Base-by-base conservation (phyloP, 2,797 vertebrate species). In the Phalloptychus januarius region DNA sequence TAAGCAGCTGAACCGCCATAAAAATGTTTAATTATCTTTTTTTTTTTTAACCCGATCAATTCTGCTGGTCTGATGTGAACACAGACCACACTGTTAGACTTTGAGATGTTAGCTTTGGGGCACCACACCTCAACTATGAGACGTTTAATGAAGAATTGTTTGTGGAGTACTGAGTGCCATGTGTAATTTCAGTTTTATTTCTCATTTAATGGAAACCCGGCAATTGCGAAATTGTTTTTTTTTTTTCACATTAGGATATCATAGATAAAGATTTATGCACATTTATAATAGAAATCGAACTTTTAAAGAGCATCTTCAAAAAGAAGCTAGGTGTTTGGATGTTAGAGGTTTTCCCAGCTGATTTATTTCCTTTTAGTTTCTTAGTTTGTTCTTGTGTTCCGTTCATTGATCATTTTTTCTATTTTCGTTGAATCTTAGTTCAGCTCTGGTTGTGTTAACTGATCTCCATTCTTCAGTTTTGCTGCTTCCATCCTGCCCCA, bases 31-130 rank as follows among this genome's bases (percentile, higher is more conserved):
- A 74, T 78, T n/a, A 71, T 36, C 28, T 48, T 54, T n/a, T 73
- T 74, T 61, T 45, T 36, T 54, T 33, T 70, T 79, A 36, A 61
- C 28, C 73, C 74, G 2, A 56, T 56, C 2, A 73, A 78, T 79
- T 67, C 85, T 73, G 80, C 70, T 79, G 81, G 82, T 84, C 78
- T 79, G 79, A 77, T 76, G 82, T 77, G 73, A 78, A 83, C 79
- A 85, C 75, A 80, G 54, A 84, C 79, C 78, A 83, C 67, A 83
- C 77, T 81, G 81, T 91, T 90, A 76, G 87, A 87, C 20, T 79
- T 54, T 74, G 81, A 89, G 82, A 84, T 79, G 78, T 78, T 69
- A 33, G 71, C 45, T 75, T 80, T 88, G 79, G 76, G 75, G 74
- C 75, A 85, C 77, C 79, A 83, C 42, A 76, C 76, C 76, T 8